Conservation (phyloP, 2,888 invertebrate species). For the Epicampocera succincta region DNA sequence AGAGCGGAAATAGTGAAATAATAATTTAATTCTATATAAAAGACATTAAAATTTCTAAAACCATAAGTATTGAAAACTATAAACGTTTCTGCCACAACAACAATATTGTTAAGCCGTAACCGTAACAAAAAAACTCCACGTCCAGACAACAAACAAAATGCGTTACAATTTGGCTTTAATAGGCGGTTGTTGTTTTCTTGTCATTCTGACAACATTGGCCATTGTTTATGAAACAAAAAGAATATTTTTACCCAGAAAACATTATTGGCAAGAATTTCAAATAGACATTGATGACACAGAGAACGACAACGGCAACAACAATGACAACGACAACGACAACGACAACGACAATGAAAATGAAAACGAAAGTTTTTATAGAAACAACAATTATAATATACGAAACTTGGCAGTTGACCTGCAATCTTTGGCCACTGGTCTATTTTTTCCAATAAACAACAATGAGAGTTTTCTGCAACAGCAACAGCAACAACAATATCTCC, state of each 20-base stretch:
- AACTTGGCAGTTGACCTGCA: constrained; percentile 57
- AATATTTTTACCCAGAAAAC: constrained; percentile 71
- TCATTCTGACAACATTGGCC: constrained; percentile 71
- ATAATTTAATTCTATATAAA: too few relatives aligned
- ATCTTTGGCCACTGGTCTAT: constrained; percentile 55
- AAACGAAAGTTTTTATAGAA: constrained; percentile 2
- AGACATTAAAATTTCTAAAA: background rate
- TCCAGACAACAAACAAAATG: constrained; percentile 47
- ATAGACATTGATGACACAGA: constrained; percentile 53
- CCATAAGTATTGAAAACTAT: background rate
- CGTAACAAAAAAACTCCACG: background rate
- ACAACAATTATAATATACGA: constrained; percentile 40
- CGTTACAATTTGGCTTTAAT: constrained; percentile 70
- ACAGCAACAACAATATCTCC: constrained; percentile 6
- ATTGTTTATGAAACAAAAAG: constrained; percentile 73
- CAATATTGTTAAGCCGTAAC: background rate
- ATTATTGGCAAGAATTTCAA: constrained; percentile 70
- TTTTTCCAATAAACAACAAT: constrained; percentile 65
- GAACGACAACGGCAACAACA: too few relatives aligned
- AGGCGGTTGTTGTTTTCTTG: constrained; percentile 71
- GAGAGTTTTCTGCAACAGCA: background rate
- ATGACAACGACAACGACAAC: constrained; percentile 47
- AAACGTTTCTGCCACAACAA: background rate
- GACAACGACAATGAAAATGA: constrained; percentile 49
- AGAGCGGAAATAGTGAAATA: too few relatives aligned